Conservation (phyloP, 1,140 invertebrate genomes). For the Diorhabda sublineata region DNA sequence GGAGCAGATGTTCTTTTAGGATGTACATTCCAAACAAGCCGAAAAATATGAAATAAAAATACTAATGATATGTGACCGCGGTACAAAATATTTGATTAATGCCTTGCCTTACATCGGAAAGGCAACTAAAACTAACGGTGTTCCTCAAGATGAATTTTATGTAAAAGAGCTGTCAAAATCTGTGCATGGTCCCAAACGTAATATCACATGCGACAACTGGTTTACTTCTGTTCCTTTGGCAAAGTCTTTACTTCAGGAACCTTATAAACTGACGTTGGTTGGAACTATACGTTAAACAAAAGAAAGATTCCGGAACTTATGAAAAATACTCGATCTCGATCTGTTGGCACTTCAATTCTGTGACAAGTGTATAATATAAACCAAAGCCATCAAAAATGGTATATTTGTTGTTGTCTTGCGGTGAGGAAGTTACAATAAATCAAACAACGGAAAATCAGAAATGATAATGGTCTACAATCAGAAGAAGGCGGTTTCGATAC, state of each 20-base stretch:
- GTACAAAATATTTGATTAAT: constrained; percentile 43
- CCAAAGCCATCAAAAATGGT: constrained; percentile 34
- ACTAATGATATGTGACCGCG: constrained; percentile 38
- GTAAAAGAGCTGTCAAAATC: constrained; percentile 25
- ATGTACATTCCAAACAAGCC: constrained; percentile 44
- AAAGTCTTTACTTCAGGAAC: constrained; percentile 38
- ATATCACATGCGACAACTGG: constrained; percentile 47
- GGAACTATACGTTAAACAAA: constrained; percentile 17
- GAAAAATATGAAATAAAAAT: constrained; percentile 44
- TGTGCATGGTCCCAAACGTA: constrained; percentile 40
- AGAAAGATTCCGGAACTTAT: constrained; percentile 28
- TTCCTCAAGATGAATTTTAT: constrained; percentile 35
- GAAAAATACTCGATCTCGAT: constrained; percentile 1
- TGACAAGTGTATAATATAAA: constrained; percentile 29
- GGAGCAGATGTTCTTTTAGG: constrained; percentile 31
- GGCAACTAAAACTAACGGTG: constrained; percentile 30
- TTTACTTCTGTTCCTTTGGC: constrained; percentile 39
- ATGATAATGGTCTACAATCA: constrained; percentile 44
- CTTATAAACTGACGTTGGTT: constrained; percentile 40
- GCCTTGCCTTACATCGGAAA: constrained; percentile 41
- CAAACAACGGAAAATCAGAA: constrained; percentile 18
- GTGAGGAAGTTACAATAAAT: constrained; percentile 19
- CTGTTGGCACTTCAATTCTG: background rate
- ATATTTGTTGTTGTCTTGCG: too few species aligned
- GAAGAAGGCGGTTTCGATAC: constrained; percentile 49